A percentile compares a stretch with the other conserved stretches of the same genome.
Conservation (phyloP, 1,140 invertebrate species). For the Drosophila rhopaloa region DNA sequence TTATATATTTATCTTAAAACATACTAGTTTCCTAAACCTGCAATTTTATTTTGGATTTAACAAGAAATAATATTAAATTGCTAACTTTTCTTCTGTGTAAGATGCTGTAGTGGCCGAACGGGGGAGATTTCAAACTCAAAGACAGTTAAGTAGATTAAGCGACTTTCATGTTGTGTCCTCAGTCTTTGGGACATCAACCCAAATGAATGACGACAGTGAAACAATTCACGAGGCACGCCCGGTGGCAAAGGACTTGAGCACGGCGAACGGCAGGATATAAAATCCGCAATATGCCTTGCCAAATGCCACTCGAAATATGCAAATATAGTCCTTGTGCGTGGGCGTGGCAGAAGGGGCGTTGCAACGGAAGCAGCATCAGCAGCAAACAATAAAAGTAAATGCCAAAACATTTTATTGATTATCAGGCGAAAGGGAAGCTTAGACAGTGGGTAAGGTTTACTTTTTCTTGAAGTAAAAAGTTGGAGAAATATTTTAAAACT, state of each 20-base stretch:
- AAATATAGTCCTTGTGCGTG: conserved; percentile 55
- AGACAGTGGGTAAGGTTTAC: conserved; percentile 31
- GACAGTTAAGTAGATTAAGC: conserved; percentile 83
- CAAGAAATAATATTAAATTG: not conserved
- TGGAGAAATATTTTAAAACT: not conserved
- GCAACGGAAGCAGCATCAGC: conserved; percentile 74
- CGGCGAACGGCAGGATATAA: conserved; percentile 56
- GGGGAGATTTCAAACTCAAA: conserved; percentile 64
- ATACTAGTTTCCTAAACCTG: no score
- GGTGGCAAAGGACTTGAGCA: conserved; percentile 73
- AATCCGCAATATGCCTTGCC: conserved; percentile 66
- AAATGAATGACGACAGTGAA: conserved; percentile 82
- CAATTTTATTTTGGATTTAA: no score
- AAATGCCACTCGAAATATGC: conserved; percentile 68
- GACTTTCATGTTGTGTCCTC: conserved; percentile 73
- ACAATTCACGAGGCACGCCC: conserved; percentile 78
- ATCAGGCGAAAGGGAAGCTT: conserved; percentile 57
- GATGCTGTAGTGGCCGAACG: not conserved
- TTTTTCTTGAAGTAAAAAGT: not conserved
- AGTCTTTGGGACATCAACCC: conserved; percentile 64
- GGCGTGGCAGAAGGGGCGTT: conserved; percentile 72
- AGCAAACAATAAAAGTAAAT: conserved; percentile 83
- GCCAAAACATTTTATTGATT: conserved; percentile 84
- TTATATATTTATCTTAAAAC: no score
- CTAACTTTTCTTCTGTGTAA: conserved; percentile 9